Base-by-base conservation (phyloP, 2,797 vertebrate genomes). In the Brachymystax lenok region DNA sequence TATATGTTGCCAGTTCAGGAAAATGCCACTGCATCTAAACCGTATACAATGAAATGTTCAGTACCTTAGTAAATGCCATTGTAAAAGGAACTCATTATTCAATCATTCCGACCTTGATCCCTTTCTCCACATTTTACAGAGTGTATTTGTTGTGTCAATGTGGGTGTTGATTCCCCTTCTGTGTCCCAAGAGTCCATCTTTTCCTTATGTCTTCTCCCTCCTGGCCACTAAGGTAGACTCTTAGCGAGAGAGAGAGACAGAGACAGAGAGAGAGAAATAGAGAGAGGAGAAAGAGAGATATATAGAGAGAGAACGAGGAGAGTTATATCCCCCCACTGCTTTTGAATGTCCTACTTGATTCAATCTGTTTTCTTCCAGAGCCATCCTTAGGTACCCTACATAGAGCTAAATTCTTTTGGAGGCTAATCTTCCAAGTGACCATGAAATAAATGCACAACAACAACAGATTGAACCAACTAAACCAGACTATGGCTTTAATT, bases 61-160 rank as follows among this genome's bases (percentile, higher is more conserved):
- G 1, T 67, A 67, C 63, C 63, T 27, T 30, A 27, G 27, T 66
- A 66, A 66, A 66, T 66, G 17, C 13, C 27, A 5, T 7, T 17
- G 7, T 30, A 67, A 67, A 16, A 28, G 21, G 8, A 27, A 33
- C 56, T 69, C 75, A 10, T 40, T 10, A 8, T 40, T 40, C 40
- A 40, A 61, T 52, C 63, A 76, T 82, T 74, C 51, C 3, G 13
- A 3, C 30, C 56, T 17, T 75, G 78, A 74, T 79, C 19, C 72
- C 75, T 59, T 81, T 82, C 80, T 80, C 75, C 72, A 19, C 67
- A 75, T 30, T 84, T 27, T 79, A 40, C 35, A 40, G 35, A 40
- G 35, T 81, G 79, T 83, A 80, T 83, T 74, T 75, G 72, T 68
- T 67, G 74, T 71, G 78, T 82, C 77, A 86, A 79, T 76, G 40